Conservation (phyloP, 2,888 invertebrate genomes). For the Trisateles emortualis region DNA sequence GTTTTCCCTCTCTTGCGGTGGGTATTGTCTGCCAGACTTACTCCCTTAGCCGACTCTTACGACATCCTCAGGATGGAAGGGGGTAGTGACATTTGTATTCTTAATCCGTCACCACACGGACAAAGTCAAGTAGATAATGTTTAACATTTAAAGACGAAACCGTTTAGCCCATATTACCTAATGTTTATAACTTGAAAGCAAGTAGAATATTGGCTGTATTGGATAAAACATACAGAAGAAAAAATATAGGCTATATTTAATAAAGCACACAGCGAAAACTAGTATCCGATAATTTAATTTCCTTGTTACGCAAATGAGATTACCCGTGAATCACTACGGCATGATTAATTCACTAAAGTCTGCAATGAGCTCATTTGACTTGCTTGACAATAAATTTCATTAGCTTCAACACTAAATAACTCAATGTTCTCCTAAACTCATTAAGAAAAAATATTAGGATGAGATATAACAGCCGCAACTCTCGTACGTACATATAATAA, state of each 20-base stretch:
- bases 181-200: too few relatives aligned
- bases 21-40: too few relatives aligned
- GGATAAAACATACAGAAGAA: too few relatives aligned
- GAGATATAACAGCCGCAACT: constrained; percentile 42
- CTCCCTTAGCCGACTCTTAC: too few relatives aligned
- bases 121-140: too few relatives aligned
- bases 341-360: constrained; percentile 39
- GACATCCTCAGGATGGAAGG: too few relatives aligned
- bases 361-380: constrained; percentile 33
- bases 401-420: constrained; percentile 39
- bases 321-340: constrained; percentile 36
- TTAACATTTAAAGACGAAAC: too few relatives aligned
- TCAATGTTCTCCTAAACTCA: constrained; percentile 39
- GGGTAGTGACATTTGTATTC: too few relatives aligned
- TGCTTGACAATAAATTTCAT: constrained; percentile 41
- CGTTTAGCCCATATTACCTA: too few relatives aligned
- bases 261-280: neutral
- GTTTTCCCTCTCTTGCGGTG: too few relatives aligned
- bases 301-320: constrained; percentile 3
- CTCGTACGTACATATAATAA: constrained; percentile 33
- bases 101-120: too few relatives aligned
- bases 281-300: neutral
- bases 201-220: too few relatives aligned
- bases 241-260: neutral
- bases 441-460: constrained; percentile 41